phyloP scores from a whole-genome alignment of 2,113 vertebrate genomes.

The Onychorhynchus coronatus region DNA sequence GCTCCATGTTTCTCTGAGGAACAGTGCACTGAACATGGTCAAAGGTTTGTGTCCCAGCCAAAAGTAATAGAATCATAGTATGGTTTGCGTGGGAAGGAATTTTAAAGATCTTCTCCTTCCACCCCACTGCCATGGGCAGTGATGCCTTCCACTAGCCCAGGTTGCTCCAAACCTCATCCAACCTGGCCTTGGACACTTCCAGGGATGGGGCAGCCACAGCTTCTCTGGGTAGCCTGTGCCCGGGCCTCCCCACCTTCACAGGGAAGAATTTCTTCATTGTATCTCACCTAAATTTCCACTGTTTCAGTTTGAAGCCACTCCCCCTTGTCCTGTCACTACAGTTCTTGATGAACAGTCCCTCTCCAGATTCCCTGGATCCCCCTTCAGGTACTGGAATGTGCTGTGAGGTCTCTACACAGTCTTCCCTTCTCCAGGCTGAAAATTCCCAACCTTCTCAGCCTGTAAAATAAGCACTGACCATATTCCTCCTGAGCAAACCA shows the following conservation, averaged over 20 bases:
- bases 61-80: too few species aligned
- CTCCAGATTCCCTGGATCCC: not conserved
- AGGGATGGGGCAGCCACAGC: not conserved
- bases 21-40: not conserved
- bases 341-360: not conserved
- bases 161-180: fast-evolving
- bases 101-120: not conserved
- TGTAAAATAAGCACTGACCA: not conserved
- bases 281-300: not conserved
- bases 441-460: not conserved
- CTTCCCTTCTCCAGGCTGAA: not conserved
- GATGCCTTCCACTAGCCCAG: not conserved
- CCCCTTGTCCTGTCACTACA: not conserved
- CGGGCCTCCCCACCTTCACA: fast-evolving
- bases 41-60: not conserved
- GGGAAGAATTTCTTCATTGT: not conserved
- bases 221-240: fast-evolving
- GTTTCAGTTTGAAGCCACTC: not conserved
- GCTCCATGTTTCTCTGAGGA: not conserved
- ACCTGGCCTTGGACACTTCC: fast-evolving
- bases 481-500: not conserved
- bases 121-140: not conserved
- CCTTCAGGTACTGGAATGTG: not conserved
- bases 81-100: not conserved
- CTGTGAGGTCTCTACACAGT: not conserved